Percentiles rank a stretch among this genome's conserved stretches.
Conservation (phyloP, 2,797 vertebrate species). For the Gadopsis bispinosus region DNA sequence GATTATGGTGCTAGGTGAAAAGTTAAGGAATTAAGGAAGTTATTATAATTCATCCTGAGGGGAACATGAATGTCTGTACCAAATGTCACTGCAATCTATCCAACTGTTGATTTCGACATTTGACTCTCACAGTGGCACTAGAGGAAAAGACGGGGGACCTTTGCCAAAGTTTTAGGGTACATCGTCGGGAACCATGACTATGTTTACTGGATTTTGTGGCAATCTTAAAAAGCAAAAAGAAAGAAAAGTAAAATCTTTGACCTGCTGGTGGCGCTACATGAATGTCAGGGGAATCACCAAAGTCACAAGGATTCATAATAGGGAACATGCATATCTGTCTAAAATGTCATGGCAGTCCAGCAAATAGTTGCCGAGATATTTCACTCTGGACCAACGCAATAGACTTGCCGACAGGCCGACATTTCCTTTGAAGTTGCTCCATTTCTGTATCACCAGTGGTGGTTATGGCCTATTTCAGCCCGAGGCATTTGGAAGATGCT, state of each 20-base stretch:
- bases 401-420: background rate
- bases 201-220: background rate
- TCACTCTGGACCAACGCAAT: background rate
- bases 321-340: background rate
- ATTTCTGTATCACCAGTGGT: background rate
- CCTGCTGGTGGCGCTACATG: background rate
- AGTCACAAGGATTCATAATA: background rate
- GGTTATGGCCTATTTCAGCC: conserved; percentile 23
- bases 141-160: background rate
- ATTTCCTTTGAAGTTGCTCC: background rate
- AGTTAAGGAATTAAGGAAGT: background rate
- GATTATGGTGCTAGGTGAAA: background rate
- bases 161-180: background rate
- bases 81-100: background rate
- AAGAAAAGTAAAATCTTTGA: background rate
- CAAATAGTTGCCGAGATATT: background rate
- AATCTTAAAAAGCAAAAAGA: background rate
- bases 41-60: background rate
- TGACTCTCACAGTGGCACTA: background rate
- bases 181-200: background rate
- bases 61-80: background rate
- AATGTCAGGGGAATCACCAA: background rate
- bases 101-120: background rate
- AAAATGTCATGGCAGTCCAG: background rate
- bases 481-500: background rate